Evolutionary conservation across 2,113 vertebrate species (phyloP), one percentile per base, ranked within the genome.

Genomic region (Astur gentilis): DNA sequence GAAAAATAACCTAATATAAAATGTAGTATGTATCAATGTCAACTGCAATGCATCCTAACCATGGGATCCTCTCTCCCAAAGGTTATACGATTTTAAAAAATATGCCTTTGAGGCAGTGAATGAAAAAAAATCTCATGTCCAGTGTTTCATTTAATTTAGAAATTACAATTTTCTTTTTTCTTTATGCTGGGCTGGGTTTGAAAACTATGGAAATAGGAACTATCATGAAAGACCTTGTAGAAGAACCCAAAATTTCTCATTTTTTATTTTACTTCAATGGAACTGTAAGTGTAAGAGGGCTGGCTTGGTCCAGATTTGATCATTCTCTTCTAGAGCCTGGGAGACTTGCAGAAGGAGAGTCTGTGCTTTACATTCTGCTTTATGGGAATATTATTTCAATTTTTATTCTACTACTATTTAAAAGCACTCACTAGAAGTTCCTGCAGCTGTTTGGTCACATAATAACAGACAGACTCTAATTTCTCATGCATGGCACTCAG

Each of bases 401-500:
- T 96, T 86, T 90, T 58, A 71, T 89, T 90, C 93, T 90, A 73
- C 83, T 85, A 44, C n/a, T 83, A 58, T 81, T 89, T 90, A 88
- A 86, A 97, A 95, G 54, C 21, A 62, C 49, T 76, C 62, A 29
- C 44, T 91, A 69, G 34, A 93, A 90, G 66, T 91, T 96, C 82
- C 87, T 69, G 87, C 78, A 92, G 87, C 69, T 97, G 79, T 78
- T 93, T 97, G 91, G 88, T 71, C 87, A 90, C 85, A 66, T 69
- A 87, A 40, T 76, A 81, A 86, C 77, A 96, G 91, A 55, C 76
- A 91, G 70, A 69, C 27, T 93, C 71, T 95, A 78, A 95, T 95
- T 91, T 71, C 80, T 94, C 85, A 87, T 90, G 76, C 87, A 91
- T 32, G 19, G 91, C 75, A 83, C 94, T 94, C 89, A 95, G 96